Conservation (phyloP, 1,140 invertebrate genomes). For the Bilobella aurantiaca region DNA sequence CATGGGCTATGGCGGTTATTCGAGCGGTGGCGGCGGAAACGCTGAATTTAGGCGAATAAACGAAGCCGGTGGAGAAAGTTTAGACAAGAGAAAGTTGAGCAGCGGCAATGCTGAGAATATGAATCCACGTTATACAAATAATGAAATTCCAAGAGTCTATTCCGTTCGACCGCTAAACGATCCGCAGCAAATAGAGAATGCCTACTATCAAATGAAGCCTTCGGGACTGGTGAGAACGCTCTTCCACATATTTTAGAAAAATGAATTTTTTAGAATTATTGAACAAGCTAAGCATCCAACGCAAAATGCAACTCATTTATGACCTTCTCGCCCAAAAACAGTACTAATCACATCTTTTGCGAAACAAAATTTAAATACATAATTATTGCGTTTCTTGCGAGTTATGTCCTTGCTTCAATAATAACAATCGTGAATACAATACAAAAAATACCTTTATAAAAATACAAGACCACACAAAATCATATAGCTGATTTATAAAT, state of each 20-base stretch:
- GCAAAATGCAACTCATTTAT: too few species aligned
- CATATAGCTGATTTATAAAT: too few species aligned
- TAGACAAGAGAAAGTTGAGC: not conserved
- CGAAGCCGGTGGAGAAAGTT: not conserved
- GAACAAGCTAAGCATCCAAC: too few species aligned
- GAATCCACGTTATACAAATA: not conserved
- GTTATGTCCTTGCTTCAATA: too few species aligned
- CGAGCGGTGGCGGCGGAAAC: not conserved
- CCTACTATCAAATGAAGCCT: slow-evolving; percentile 9
- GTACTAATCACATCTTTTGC: too few species aligned
- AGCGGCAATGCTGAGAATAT: not conserved
- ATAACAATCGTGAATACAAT: too few species aligned
- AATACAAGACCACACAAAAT: too few species aligned
- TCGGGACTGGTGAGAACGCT: too few species aligned
- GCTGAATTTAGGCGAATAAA: not conserved
- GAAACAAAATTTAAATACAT: too few species aligned
- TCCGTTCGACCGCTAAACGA: not conserved
- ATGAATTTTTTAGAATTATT: not conserved
- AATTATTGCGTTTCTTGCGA: too few species aligned
- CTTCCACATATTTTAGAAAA: not conserved
- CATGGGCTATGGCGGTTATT: not conserved
- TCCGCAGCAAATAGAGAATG: slow-evolving; percentile 28
- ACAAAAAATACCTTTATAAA: too few species aligned
- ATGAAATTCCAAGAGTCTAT: not conserved
- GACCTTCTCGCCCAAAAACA: too few species aligned